These are phyloP conservation scores for Leptinotarsa juncta DNA, from an alignment of 2,888 invertebrate species.

Conservation along the genomic window DNA sequence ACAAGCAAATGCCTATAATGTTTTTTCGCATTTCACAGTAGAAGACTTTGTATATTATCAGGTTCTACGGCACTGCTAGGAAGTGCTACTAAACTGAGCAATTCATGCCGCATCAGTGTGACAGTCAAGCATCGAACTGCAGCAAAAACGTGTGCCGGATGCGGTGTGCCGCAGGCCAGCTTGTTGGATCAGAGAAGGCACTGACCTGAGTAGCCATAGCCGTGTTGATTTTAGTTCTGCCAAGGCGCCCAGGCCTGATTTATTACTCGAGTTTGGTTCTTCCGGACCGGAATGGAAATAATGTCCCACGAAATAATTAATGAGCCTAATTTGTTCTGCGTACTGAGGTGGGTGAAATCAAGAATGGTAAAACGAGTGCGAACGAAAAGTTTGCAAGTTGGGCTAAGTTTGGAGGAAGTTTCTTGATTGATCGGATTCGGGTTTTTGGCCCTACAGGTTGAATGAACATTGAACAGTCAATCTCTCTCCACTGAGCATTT, in stretches of 20 bases:
- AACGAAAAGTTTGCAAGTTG: constrained; percentile 8
- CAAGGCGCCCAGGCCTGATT: constrained; percentile 9
- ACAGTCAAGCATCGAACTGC: constrained; percentile 40
- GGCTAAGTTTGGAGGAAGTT: background rate
- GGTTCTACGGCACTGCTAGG: background rate
- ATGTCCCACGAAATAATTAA: constrained; percentile 16
- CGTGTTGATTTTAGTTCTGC: constrained; percentile 10
- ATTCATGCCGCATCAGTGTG: constrained; percentile 15
- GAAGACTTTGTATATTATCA: background rate
- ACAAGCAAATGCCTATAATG: too few species aligned
- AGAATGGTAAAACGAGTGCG: constrained; percentile 4
- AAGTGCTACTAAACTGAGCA: constrained; percentile 3
- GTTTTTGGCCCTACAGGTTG: constrained; percentile 7
- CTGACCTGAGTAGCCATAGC: constrained; percentile 36
- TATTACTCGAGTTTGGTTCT: constrained; percentile 1
- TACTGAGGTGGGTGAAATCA: constrained; percentile 10
- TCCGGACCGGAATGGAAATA: constrained; percentile 9
- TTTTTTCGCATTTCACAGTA: too few species aligned
- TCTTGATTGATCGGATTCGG: constrained; percentile 13
- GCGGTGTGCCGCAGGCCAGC: constrained; percentile 57
- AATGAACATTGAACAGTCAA: constrained; percentile 15
- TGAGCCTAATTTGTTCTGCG: constrained; percentile 14
- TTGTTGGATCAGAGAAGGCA: constrained; percentile 43
- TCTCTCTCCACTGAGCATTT: background rate
- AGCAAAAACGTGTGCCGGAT: constrained; percentile 61